These are phyloP conservation scores for Takifugu flavidus DNA, from an alignment of 2,113 vertebrate genomes.

Conservation along the genomic window DNA sequence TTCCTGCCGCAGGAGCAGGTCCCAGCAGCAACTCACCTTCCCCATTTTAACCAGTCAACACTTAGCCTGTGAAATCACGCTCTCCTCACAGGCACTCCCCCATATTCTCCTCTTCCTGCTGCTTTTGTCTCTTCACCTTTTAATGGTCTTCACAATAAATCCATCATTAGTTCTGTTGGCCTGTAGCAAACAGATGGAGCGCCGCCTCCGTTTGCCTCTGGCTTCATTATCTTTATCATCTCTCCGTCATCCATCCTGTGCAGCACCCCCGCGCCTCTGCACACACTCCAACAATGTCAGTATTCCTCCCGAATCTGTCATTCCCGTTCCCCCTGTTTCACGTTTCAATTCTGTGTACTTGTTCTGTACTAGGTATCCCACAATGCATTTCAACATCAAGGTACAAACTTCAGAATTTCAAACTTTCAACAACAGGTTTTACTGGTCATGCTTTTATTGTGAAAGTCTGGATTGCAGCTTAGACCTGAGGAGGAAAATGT, in stretches of 20 bases:
- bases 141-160: constrained; percentile 42
- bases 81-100: constrained; percentile 51
- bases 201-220: constrained; percentile 10
- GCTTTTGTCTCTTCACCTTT: constrained; percentile 24
- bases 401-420: too few species aligned
- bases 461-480: too few species aligned
- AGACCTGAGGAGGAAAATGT: too few species aligned
- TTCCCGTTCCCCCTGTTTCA: too few species aligned
- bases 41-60: constrained; percentile 68
- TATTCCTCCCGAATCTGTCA: not conserved
- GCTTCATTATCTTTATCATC: constrained; percentile 25
- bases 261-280: constrained; percentile 2
- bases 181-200: constrained; percentile 52
- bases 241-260: constrained; percentile 26
- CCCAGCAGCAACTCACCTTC: constrained; percentile 35
- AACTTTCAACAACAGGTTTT: too few species aligned
- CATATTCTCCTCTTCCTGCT: constrained; percentile 3
- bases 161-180: constrained; percentile 37
- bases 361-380: too few species aligned
- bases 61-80: constrained; percentile 68
- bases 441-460: too few species aligned
- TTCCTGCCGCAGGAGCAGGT: constrained; percentile 47
- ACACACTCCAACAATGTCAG: constrained; percentile 9
- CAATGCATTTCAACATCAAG: too few species aligned
- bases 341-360: too few species aligned